A percentile compares a stretch with the other conserved stretches of the same genome.
phyloP scores from a whole-genome alignment of 2,888 invertebrate genomes.

The Emesis russula region DNA sequence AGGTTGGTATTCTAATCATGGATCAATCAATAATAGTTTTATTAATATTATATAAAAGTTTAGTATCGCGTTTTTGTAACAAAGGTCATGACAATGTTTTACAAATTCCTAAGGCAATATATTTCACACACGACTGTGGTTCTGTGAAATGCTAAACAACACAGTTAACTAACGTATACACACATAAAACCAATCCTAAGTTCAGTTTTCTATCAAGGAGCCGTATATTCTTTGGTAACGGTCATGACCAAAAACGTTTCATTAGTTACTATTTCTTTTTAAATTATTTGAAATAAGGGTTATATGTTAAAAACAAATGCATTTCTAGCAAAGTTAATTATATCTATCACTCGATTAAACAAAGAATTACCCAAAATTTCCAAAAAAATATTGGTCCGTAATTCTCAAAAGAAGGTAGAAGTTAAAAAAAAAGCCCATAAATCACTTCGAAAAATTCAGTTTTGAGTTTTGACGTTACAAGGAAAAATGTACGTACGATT shows the following conservation, averaged over 20 bases:
- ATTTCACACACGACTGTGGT: slow-evolving; percentile 47
- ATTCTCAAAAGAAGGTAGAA: slow-evolving; percentile 30
- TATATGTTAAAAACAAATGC: slow-evolving; percentile 37
- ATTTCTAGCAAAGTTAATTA: slow-evolving; percentile 28
- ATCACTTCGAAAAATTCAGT: no score
- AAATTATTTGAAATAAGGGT: slow-evolving; percentile 42
- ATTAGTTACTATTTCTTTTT: slow-evolving; percentile 39
- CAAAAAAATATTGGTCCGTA: slow-evolving; percentile 26
- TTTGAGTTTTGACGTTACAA: no score
- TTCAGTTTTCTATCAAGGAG: slow-evolving; percentile 44
- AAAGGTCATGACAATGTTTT: slow-evolving; percentile 52
- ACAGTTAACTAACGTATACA: slow-evolving; percentile 43
- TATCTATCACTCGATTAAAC: slow-evolving; percentile 20
- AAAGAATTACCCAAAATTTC: slow-evolving; percentile 31
- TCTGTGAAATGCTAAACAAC: slow-evolving; percentile 34
- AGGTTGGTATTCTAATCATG: slow-evolving; percentile 37
- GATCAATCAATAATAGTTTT: slow-evolving; percentile 30
- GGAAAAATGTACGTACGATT: no score
- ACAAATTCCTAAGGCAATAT: slow-evolving; percentile 50
- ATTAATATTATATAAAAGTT: slow-evolving; percentile 49
- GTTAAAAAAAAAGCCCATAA: slow-evolving; percentile 21
- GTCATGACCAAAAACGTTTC: slow-evolving; percentile 53
- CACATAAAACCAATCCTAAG: slow-evolving; percentile 39
- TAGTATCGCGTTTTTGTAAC: slow-evolving; percentile 46
- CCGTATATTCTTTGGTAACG: slow-evolving; percentile 52